Evolutionary conservation across 2,797 vertebrate species (phyloP).

Genomic region (Eospalax fontanierii): DNA sequence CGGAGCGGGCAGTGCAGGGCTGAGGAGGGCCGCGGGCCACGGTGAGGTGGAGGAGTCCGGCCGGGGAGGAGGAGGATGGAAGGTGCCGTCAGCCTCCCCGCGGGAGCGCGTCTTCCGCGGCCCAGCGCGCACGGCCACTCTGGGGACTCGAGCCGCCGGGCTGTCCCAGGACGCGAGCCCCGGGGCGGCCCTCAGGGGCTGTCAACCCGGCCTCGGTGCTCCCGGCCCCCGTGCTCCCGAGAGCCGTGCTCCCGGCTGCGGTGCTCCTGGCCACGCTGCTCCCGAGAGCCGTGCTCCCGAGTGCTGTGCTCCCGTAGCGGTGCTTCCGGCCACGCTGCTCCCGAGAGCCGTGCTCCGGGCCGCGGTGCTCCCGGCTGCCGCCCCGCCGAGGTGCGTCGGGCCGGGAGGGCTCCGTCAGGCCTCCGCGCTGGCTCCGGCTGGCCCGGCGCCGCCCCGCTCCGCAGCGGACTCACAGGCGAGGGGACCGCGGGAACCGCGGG

Average conservation of each 20-base stretch:
- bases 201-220: constrained; percentile 36
- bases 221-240: too few species aligned
- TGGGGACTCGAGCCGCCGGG: background rate
- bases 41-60: background rate
- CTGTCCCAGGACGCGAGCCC: background rate
- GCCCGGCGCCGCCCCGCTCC: background rate
- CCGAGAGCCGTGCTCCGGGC: too few species aligned
- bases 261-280: too few species aligned
- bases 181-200: background rate
- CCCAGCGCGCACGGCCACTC: background rate
- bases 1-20: background rate
- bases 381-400: too few species aligned
- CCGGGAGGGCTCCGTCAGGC: constrained; percentile 63
- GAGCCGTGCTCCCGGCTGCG: too few species aligned
- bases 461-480: background rate
- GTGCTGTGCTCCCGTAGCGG: too few species aligned
- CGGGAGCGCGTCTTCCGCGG: constrained; percentile 1
- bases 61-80: background rate
- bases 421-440: constrained; percentile 18
- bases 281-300: too few species aligned
- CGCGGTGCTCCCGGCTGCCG: too few species aligned
- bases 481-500: background rate
- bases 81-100: background rate
- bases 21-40: background rate
- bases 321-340: too few species aligned